phyloP scores from a whole-genome alignment of 2,888 invertebrate species.

The Catocala nupta region DNA sequence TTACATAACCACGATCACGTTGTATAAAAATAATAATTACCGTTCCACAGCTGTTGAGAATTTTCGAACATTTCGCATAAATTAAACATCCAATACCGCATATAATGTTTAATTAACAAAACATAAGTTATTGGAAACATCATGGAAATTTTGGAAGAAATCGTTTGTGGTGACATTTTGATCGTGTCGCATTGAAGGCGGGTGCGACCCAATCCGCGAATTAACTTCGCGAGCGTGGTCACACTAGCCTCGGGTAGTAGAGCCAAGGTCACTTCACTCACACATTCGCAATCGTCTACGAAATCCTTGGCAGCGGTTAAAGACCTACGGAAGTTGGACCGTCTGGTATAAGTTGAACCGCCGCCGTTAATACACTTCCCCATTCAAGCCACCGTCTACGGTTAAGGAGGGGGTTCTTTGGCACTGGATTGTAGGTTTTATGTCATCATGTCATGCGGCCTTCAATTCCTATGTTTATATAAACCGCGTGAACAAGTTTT shows the following conservation, averaged over 20 bases:
- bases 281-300: constrained; percentile 71
- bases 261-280: constrained; percentile 77
- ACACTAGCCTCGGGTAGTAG: constrained; percentile 70
- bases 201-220: constrained; percentile 45
- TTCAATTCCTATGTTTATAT: constrained; percentile 75
- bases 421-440: constrained; percentile 67
- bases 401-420: constrained; percentile 49
- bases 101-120: constrained; percentile 19
- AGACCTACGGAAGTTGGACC: constrained; percentile 79
- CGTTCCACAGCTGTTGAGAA: not conserved
- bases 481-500: constrained; percentile 69
- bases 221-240: constrained; percentile 51
- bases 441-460: constrained; percentile 77
- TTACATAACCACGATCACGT: not conserved
- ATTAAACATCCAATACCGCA: constrained; percentile 13
- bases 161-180: constrained; percentile 14
- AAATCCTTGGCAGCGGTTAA: constrained; percentile 80
- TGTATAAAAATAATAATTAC: constrained; percentile 4
- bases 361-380: constrained; percentile 64
- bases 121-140: constrained; percentile 13
- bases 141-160: constrained; percentile 19
- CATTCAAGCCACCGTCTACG: constrained; percentile 39
- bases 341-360: constrained; percentile 65
- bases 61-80: constrained; percentile 4
- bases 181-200: not conserved